Evolutionary conservation across 2,113 vertebrate species (phyloP).

Genomic region (Eira barbara): DNA sequence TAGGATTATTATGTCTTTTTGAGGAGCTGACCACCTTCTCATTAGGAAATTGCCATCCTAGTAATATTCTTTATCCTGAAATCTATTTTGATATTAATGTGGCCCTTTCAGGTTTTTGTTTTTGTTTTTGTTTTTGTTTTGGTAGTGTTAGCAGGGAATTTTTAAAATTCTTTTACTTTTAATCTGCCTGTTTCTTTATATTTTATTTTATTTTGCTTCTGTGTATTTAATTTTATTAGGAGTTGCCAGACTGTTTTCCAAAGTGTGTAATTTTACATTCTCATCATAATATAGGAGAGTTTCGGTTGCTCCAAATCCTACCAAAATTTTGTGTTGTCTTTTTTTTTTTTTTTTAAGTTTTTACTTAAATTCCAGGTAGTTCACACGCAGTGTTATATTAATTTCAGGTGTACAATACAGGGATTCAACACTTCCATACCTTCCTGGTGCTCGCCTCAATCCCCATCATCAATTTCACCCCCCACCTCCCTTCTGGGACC

Average conservation of each 20-base stretch:
- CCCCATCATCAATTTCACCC: neutral
- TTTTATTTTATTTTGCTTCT: neutral
- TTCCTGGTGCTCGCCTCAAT: neutral
- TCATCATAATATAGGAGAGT: neutral
- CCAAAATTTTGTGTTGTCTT: neutral
- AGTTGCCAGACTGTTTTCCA: neutral
- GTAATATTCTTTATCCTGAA: neutral
- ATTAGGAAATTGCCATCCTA: neutral
- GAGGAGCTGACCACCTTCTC: neutral
- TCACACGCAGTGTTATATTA: neutral
- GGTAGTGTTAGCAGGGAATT: neutral
- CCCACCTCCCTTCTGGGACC: neutral
- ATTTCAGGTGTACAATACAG: neutral
- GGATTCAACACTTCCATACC: neutral
- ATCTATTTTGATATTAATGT: neutral
- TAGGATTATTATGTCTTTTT: neutral
- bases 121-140: neutral
- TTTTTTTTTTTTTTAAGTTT: neutral
- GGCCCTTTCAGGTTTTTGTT: neutral
- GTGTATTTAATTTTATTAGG: neutral
- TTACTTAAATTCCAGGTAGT: neutral
- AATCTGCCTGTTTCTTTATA: neutral
- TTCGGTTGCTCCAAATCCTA: neutral
- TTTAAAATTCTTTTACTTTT: neutral
- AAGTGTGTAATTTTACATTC: neutral